Conservation (phyloP, 2,888 invertebrate species). For the Pantelozetes paolii region DNA sequence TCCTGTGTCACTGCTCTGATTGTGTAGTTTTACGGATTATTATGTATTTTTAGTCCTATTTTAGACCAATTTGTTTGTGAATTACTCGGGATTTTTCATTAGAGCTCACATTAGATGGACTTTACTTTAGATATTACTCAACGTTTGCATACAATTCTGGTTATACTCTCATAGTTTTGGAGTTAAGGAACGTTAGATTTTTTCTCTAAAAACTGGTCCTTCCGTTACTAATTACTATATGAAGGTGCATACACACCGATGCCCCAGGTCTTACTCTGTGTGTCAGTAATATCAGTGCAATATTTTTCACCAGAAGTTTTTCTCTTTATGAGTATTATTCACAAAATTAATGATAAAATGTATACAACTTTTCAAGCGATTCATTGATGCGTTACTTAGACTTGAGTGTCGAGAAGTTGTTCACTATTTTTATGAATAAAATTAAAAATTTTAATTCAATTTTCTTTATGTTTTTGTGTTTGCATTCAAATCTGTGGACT, state of each 20-base stretch:
- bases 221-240: conserved; percentile 24
- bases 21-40: neutral
- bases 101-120: neutral
- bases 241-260: neutral
- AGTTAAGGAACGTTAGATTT: neutral
- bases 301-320: too few relatives aligned
- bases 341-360: too few relatives aligned
- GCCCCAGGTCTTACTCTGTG: neutral
- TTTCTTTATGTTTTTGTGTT: too few relatives aligned
- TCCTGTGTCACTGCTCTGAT: conserved; percentile 21
- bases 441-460: too few relatives aligned
- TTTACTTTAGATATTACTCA: neutral
- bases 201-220: conserved; percentile 1
- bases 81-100: neutral
- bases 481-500: too few relatives aligned
- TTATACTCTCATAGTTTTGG: neutral
- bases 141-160: neutral
- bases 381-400: neutral
- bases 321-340: too few relatives aligned
- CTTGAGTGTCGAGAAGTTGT: too few relatives aligned
- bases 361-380: too few relatives aligned
- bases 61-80: neutral
- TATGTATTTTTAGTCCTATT: neutral
- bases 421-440: too few relatives aligned
- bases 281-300: neutral